Base-by-base conservation (phyloP, 2,888 invertebrate species). In the Stramonita haemastoma region DNA sequence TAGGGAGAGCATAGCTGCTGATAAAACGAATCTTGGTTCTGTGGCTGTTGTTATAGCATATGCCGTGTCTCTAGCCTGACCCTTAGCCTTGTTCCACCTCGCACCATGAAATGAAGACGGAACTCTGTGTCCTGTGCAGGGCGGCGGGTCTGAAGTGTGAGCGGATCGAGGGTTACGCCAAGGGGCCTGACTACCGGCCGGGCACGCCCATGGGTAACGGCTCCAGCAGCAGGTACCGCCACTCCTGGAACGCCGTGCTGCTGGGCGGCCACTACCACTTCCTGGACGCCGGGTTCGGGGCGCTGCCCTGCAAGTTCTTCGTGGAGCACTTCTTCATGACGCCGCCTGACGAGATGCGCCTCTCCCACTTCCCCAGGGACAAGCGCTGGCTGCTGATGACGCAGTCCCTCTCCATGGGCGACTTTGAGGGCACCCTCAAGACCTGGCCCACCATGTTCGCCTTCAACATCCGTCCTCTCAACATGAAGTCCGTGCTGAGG, bases 391-490 rank as follows among this genome's bases (percentile, higher is more conserved):
- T 93, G 88, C 87, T 93, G 83, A 94, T 94, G 93, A 93, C 93
- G 66, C 87, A 87, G 73, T 88, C 92, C 15, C 91, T 93, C 4
- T 91, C 93, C 19, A 90, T 93, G 34, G 92, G 93, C 77, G 93
- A 91, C 60, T 94, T 94, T 87, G 93, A 93, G 89, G 93, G 92
- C 46, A 93, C 92, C 0, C 90, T 94, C 8, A 94, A 94, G 90
- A 93, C 93, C 5, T 94, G 94, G 94, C 94, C 94, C 4, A 93
- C 94, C 79, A 94, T 94, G 94, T 94, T 94, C 90, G 93, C 93
- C 90, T 94, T 93, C 91, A 93, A 93, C 89, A 94, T 94, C 90
- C 93, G 93, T 46, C 94, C 94, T 6, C 90, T 94, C 46, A 94
- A 93, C 90, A 94, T 93, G 93, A 93, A 93, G 90, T 92, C 94